A percentile compares a stretch with the other conserved stretches of the same genome.
Conservation (phyloP, 2,113 vertebrate species). For the Tamias sibiricus region DNA sequence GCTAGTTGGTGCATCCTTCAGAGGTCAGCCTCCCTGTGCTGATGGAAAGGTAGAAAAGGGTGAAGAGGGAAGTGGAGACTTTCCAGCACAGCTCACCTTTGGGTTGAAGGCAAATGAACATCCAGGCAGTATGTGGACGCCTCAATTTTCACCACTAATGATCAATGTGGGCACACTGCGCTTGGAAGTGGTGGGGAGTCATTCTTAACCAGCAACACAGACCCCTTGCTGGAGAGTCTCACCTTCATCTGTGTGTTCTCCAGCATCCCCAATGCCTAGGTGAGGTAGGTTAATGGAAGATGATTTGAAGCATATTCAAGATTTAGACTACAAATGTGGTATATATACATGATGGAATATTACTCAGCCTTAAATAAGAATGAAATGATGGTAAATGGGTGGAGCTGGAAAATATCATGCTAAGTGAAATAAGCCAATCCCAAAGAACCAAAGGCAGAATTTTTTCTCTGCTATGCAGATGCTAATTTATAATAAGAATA, state of each 20-base stretch:
- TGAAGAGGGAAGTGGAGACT: not conserved
- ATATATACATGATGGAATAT: no score
- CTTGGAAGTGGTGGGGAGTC: rapidly evolving
- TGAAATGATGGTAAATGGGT: no score
- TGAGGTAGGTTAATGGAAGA: not conserved
- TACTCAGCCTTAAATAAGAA: no score
- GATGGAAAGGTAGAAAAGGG: not conserved
- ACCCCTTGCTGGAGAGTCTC: not conserved
- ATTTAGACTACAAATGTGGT: not conserved
- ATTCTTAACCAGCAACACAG: not conserved
- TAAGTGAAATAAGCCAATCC: no score
- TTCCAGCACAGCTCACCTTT: not conserved
- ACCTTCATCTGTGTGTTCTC: not conserved
- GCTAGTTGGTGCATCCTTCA: not conserved
- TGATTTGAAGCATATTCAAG: no score
- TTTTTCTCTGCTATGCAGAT: no score
- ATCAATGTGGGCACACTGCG: not conserved
- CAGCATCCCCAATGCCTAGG: not conserved
- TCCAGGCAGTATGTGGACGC: not conserved
- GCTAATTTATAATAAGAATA: no score
- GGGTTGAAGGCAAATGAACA: not conserved
- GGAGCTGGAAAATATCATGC: no score
- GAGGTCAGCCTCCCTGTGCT: not conserved
- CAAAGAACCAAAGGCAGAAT: no score
- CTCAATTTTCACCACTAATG: not conserved